A percentile compares a stretch with the other conserved stretches of the same genome.
These are phyloP conservation scores for Theocolax elegans DNA, from an alignment of 1,140 invertebrate genomes.

Conservation along the genomic window DNA sequence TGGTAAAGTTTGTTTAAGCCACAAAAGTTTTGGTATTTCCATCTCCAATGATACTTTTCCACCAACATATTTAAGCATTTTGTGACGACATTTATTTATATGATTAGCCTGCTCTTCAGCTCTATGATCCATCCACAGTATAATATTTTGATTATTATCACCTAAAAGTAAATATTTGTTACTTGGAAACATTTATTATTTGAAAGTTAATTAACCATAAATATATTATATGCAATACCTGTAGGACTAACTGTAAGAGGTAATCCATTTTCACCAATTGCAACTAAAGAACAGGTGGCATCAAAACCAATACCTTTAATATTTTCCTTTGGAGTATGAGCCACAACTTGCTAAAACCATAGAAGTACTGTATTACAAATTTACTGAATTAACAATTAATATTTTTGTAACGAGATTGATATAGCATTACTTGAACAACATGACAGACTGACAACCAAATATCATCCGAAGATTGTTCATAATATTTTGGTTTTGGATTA, in stretches of 20 bases:
- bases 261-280: conserved; percentile 76
- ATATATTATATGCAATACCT: conserved; percentile 63
- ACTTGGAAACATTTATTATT: background rate
- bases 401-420: background rate
- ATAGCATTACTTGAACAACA: conserved; percentile 79
- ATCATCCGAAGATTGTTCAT: conserved; percentile 92
- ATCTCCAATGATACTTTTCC: conserved; percentile 94
- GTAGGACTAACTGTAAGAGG: conserved; percentile 82
- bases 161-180: conserved; percentile 60
- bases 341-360: conserved; percentile 73
- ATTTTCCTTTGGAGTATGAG: conserved; percentile 67
- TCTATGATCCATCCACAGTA: conserved; percentile 98
- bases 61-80: conserved; percentile 86
- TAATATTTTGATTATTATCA: conserved; percentile 82
- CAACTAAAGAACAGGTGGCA: conserved; percentile 94
- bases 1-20: conserved; percentile 87
- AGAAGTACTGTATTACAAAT: conserved; percentile 41
- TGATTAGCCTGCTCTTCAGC: conserved; percentile 82
- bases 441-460: conserved; percentile 84
- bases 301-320: conserved; percentile 93
- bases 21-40: conserved; percentile 95
- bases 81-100: conserved; percentile 84
- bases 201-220: background rate
- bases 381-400: conserved; percentile 8
- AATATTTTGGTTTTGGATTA: conserved; percentile 81